A percentile compares a stretch with the other conserved stretches of the same genome.
These are phyloP conservation scores for Porites cylindrica DNA, from an alignment of 92 coral and sea anemone genomes.

Conservation along the genomic window DNA sequence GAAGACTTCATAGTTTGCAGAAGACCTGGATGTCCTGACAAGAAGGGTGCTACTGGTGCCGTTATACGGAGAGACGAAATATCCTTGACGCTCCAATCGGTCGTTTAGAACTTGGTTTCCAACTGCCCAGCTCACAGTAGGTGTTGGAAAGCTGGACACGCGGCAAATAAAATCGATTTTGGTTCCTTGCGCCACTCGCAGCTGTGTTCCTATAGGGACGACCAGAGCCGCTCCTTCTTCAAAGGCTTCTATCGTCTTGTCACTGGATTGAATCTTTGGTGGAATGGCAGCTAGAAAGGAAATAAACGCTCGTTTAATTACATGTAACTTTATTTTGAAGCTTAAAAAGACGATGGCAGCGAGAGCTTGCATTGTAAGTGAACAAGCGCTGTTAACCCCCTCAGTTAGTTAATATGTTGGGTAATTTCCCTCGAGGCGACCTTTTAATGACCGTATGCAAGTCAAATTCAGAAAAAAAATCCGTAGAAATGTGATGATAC, in stretches of 20 bases:
- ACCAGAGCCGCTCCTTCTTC: constrained; percentile 40
- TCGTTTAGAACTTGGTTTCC: constrained; percentile 26
- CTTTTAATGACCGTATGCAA: too few relatives aligned
- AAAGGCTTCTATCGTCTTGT: constrained; percentile 55
- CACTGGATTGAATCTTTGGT: constrained; percentile 71
- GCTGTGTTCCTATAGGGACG: constrained; percentile 62
- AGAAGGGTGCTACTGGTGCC: constrained; percentile 46
- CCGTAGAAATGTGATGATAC: too few relatives aligned
- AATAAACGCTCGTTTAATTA: background rate
- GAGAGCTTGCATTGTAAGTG: too few relatives aligned
- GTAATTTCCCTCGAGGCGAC: too few relatives aligned
- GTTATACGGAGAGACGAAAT: constrained; percentile 5
- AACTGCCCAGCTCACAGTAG: constrained; percentile 68
- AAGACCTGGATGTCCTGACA: constrained; percentile 23
- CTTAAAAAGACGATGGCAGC: too few relatives aligned
- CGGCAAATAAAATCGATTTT: constrained; percentile 69
- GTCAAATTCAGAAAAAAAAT: too few relatives aligned
- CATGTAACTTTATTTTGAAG: background rate
- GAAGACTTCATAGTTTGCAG: constrained; percentile 44
- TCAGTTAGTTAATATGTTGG: too few relatives aligned
- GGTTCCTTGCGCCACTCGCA: constrained; percentile 69
- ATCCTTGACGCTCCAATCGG: constrained; percentile 42
- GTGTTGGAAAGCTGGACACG: constrained; percentile 76
- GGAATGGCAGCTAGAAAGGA: constrained; percentile 38
- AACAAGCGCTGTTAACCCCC: too few relatives aligned